Evolutionary conservation across 2,888 invertebrate genomes (phyloP).

Genomic region (Ophion obscuratus): DNA sequence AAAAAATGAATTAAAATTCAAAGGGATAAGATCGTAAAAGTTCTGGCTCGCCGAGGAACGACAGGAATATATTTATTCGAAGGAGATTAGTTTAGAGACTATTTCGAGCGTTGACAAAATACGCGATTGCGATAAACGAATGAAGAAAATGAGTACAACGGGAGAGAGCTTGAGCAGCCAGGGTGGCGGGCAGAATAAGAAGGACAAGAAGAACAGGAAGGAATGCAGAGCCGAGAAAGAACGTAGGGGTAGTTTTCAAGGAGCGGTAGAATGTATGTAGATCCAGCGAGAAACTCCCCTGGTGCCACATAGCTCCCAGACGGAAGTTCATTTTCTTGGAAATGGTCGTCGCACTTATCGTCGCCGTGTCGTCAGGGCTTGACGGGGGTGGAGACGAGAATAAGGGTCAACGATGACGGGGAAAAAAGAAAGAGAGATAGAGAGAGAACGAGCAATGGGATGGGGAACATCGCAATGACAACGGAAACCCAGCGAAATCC

Average conservation of each 20-base stretch:
- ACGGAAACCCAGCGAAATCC: constrained; percentile 50
- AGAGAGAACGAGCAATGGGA: constrained; percentile 52
- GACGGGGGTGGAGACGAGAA: constrained; percentile 40
- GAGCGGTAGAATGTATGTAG: constrained; percentile 63
- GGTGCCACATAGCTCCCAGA: constrained; percentile 59
- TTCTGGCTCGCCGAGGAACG: not conserved
- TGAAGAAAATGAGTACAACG: not conserved
- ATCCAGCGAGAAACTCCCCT: constrained; percentile 46
- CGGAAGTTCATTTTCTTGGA: constrained; percentile 71
- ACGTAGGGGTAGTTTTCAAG: constrained; percentile 53
- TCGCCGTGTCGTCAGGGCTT: constrained; percentile 50
- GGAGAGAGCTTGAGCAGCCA: no score
- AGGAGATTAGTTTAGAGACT: not conserved
- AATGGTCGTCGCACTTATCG: constrained; percentile 68
- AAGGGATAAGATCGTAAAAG: no score
- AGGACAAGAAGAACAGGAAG: constrained; percentile 49
- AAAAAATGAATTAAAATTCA: no score
- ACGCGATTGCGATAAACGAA: not conserved
- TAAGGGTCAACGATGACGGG: constrained; percentile 42
- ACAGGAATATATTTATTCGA: not conserved
- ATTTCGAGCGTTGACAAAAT: not conserved
- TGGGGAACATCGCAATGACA: constrained; percentile 46
- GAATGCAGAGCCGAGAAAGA: constrained; percentile 48
- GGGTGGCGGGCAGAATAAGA: not conserved
- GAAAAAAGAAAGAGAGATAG: constrained; percentile 10